Conservation (phyloP, 2,113 vertebrate genomes). For the Entelurus aequoreus region DNA sequence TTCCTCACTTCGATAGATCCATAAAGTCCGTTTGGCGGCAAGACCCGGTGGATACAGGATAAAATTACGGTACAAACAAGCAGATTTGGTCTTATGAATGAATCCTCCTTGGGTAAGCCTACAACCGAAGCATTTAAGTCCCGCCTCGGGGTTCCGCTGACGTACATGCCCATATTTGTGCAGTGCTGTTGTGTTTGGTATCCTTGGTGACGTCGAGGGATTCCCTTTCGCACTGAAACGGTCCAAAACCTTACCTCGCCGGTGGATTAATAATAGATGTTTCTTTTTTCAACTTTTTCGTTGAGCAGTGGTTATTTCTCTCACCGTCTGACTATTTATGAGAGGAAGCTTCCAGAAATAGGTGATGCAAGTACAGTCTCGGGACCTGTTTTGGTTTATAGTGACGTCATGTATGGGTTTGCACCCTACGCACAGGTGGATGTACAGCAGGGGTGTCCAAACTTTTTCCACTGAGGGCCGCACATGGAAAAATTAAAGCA, state of each 20-base stretch:
- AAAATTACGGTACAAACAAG: slow-evolving; percentile 48
- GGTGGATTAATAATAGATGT: slow-evolving; percentile 80
- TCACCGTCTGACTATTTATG: slow-evolving; percentile 62
- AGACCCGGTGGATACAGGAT: slow-evolving; percentile 31
- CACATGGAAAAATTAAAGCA: too few relatives aligned
- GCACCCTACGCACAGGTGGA: too few relatives aligned
- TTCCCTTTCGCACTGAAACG: slow-evolving; percentile 85
- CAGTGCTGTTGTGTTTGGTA: slow-evolving; percentile 90
- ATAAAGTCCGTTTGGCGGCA: slow-evolving; percentile 51
- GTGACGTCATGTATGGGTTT: neutral
- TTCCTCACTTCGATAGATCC: slow-evolving; percentile 53
- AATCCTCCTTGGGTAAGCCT: slow-evolving; percentile 61
- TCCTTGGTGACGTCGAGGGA: slow-evolving; percentile 98
- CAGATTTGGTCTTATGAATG: slow-evolving; percentile 85
- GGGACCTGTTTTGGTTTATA: neutral
- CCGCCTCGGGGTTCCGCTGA: slow-evolving; percentile 93
- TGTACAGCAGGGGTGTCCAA: too few relatives aligned
- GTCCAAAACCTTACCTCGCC: slow-evolving; percentile 61
- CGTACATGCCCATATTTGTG: slow-evolving; percentile 92
- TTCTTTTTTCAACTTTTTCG: slow-evolving; percentile 54
- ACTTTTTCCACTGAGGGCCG: too few relatives aligned
- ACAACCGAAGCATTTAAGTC: slow-evolving; percentile 60
- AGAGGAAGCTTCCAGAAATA: slow-evolving; percentile 45
- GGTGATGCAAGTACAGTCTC: too few relatives aligned
- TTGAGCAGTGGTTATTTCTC: slow-evolving; percentile 67